Conservation (phyloP, 2,113 vertebrate species). For the Notarius quadriscutis region DNA sequence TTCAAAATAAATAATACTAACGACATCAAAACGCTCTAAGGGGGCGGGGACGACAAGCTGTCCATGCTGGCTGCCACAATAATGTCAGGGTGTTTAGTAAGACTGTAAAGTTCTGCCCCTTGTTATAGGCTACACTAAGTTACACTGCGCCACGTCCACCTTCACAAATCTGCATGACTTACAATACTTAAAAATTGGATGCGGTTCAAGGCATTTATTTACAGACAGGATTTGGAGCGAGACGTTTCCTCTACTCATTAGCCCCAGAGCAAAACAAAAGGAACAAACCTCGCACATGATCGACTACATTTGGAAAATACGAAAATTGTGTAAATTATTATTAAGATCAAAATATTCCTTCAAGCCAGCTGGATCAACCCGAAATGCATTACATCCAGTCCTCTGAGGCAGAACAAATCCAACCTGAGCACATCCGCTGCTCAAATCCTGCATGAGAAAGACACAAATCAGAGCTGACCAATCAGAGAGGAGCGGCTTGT, state of each 20-base stretch:
- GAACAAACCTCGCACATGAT: neutral
- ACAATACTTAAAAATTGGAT: neutral
- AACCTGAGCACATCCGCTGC: constrained; percentile 7
- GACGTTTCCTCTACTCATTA: neutral
- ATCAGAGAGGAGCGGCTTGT: constrained; percentile 47
- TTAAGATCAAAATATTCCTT: neutral
- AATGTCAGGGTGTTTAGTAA: neutral
- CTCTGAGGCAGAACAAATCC: neutral
- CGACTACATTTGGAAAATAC: neutral
- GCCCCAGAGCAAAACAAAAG: neutral
- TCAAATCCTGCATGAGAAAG: constrained; percentile 16
- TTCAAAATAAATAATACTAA: neutral
- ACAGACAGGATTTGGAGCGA: neutral
- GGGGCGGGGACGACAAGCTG: too few species aligned
- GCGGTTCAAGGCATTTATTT: neutral
- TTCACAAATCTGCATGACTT: too few species aligned
- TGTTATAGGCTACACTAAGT: neutral
- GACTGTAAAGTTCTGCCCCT: neutral
- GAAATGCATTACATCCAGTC: neutral
- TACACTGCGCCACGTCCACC: neutral
- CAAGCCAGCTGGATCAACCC: neutral
- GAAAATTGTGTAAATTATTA: neutral
- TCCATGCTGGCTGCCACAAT: neutral
- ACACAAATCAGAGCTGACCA: constrained; percentile 1
- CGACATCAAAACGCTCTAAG: neutral